Base-by-base conservation (phyloP, 2,113 vertebrate genomes). In the Onychostruthus taczanowskii region DNA sequence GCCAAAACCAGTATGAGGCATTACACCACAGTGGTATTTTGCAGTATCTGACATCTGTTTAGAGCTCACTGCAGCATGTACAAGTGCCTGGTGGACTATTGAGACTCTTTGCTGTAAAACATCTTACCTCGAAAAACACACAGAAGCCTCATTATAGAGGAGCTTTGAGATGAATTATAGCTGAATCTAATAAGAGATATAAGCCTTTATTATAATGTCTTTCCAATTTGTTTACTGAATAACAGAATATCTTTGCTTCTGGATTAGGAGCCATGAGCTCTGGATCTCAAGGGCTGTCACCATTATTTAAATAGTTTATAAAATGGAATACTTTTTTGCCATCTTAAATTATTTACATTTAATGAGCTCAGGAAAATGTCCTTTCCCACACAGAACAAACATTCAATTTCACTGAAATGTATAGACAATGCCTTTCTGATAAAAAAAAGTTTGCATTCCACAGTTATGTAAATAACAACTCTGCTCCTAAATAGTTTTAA, bases 171-270 rank as follows among this genome's bases (percentile, higher is more conserved):
- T 77, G 88, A 81, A 53, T 84, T 91, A 74, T 58, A 43, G 35
- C 14, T 88, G 72, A 89, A 84, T 93, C 37, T 89, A 69, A 59
- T 87, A 89, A 79, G 31, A 75, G 19, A 41, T 53, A 87, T 47
- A 81, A 73, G 70, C 61, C 11, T 20, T 84, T 72, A 87, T 73
- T 93, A 93, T 77, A 97, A 95, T 86, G n/a, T 55, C 26, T 93
- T 94, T 96, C 66, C 92, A 82, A 75, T 95, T 91, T 96, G n/a
- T 85, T 88, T 94, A 69, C 77, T 89, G 64, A 94, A 97, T 96
- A 97, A 94, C 84, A 95, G 64, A 96, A 56, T 93, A 84, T 46
- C 78, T 87, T 95, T 96, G 88, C 62, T 96, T 97, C 56, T 87
- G 84, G 64, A 47, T 89, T 91, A 80, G 74, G 52, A 89, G 68